phyloP scores from a whole-genome alignment of 2,888 invertebrate species.

The Tachina grossa region DNA sequence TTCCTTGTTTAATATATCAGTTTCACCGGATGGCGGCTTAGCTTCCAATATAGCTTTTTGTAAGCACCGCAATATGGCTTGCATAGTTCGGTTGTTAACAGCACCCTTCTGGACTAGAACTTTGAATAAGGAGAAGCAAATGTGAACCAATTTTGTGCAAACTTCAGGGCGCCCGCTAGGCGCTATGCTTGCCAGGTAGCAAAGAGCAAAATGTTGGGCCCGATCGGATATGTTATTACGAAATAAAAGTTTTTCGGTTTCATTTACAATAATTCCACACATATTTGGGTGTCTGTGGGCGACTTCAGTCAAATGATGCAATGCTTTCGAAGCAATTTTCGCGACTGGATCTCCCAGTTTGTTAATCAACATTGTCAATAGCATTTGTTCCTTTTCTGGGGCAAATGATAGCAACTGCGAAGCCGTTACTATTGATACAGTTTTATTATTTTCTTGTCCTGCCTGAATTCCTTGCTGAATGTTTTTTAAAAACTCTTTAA shows the following conservation, averaged over 20 bases:
- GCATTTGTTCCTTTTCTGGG: constrained; percentile 83
- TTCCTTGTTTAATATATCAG: constrained; percentile 80
- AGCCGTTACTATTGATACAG: constrained; percentile 78
- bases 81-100: constrained; percentile 92
- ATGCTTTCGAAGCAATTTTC: constrained; percentile 93
- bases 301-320: constrained; percentile 92
- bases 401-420: constrained; percentile 78
- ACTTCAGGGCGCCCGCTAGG: constrained; percentile 89
- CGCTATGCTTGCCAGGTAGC: constrained; percentile 94
- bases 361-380: constrained; percentile 93
- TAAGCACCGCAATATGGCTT: constrained; percentile 91
- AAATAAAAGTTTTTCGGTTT: constrained; percentile 95
- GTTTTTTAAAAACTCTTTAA: constrained; percentile 80
- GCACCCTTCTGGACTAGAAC: constrained; percentile 92
- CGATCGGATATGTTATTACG: constrained; percentile 92
- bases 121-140: constrained; percentile 98
- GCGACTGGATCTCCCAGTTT: constrained; percentile 95
- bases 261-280: constrained; percentile 93
- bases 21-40: constrained; percentile 77
- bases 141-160: constrained; percentile 92
- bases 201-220: constrained; percentile 96
- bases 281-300: constrained; percentile 94
- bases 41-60: constrained; percentile 86
- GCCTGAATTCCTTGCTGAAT: constrained; percentile 81
- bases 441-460: constrained; percentile 82